These are phyloP conservation scores for Caenorhabditis wallacei DNA, from an alignment of 2,888 invertebrate species.

Conservation along the genomic window DNA sequence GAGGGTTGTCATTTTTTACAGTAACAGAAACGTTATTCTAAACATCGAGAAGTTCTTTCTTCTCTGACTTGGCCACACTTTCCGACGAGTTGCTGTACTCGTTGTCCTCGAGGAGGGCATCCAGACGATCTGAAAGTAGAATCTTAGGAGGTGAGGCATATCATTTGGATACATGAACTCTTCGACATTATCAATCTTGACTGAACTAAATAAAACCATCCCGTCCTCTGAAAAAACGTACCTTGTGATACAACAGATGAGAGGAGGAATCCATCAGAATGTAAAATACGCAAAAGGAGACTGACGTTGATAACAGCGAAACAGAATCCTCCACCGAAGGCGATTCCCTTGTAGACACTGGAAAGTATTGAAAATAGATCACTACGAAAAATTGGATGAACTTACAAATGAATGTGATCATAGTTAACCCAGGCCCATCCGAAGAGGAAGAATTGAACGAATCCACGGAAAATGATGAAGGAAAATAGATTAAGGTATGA, in stretches of 20 bases:
- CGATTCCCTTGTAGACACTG: conserved; percentile 68
- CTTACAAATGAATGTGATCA: conserved; percentile 70
- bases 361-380: conserved; percentile 3
- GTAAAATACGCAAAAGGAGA: conserved; percentile 68
- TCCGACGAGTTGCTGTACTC: conserved; percentile 68
- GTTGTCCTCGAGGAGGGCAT: conserved; percentile 74
- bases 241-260: conserved; percentile 67
- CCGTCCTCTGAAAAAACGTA: neutral
- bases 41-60: conserved; percentile 67
- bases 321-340: conserved; percentile 65
- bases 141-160: conserved; percentile 40
- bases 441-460: conserved; percentile 68
- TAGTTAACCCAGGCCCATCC: conserved; percentile 72
- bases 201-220: too few species aligned
- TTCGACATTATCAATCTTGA: too few species aligned
- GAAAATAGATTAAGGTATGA: conserved; percentile 64
- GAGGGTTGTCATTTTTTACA: conserved; percentile 19
- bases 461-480: conserved; percentile 73
- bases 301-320: conserved; percentile 72
- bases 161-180: neutral
- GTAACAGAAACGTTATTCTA: conserved; percentile 18
- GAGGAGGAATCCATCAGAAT: conserved; percentile 72
- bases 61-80: conserved; percentile 65
- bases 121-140: conserved; percentile 63
- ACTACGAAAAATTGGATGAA: conserved; percentile 12